Base-by-base conservation (phyloP, 2,888 invertebrate genomes). In the Dendrolimus pini region DNA sequence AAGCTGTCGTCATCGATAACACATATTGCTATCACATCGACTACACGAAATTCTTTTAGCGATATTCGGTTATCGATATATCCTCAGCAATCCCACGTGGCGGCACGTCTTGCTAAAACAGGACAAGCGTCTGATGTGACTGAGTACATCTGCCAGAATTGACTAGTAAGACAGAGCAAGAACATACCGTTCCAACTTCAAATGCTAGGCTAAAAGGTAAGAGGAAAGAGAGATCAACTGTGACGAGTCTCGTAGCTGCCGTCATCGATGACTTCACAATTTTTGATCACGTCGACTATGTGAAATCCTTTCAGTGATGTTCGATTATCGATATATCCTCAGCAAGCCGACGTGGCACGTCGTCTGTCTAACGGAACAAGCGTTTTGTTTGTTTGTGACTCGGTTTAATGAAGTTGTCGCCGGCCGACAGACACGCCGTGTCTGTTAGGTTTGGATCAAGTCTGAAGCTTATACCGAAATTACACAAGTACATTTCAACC, bases 321-420 rank as follows among this genome's bases (percentile, higher is more conserved):
- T 12, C 10, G 47, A 9, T 47, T 47, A 47, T 47, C 47, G 6
- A 47, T 47, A 47, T 12, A 6, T 47, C 47, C 47, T 10, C 47
- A 12, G 47, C 47, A 47, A 47, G 8, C 47, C 47, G 47, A 47
- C 47, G 47, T 47, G 9, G 47, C 47, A 9, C 47, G 47, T 12
- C 47, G 30, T 47, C 47, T 9, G 9, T 7, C 9, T 10, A 47
- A 47, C 47, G 47, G 47, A 47, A 47, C 61, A 56, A 61, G 65
- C 66, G 65, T 63, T 69, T 68, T 68, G 74, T 74, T 74, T 78
- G 78, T 79, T 79, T 78, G 77, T 68, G 67, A 70, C 62, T 58
- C 58, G 73, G 64, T 75, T 77, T 82, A 83, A 84, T 83, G 80
- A 82, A 83, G 80, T 82, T 80, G 78, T 78, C 77, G 72, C 69